Conservation (phyloP, 2,888 invertebrate species). For the Xiphydria camelus region DNA sequence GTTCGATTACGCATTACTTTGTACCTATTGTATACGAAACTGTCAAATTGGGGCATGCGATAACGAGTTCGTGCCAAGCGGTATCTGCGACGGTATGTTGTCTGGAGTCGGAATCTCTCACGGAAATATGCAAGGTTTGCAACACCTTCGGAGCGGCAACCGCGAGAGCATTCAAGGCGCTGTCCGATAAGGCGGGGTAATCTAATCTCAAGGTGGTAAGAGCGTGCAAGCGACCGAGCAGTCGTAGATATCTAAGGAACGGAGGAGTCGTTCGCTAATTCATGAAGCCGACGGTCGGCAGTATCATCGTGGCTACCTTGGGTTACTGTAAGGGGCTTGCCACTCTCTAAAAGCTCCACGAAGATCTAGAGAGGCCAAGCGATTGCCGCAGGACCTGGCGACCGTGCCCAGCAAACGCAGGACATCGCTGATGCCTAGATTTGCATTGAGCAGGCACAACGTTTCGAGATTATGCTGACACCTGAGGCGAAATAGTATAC, state of each 20-base stretch:
- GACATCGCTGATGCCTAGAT: constrained; percentile 57
- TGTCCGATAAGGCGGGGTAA: constrained; percentile 58
- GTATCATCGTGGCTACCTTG: too few relatives aligned
- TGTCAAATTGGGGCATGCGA: constrained; percentile 54
- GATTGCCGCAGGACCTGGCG: constrained; percentile 45
- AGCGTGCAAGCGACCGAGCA: constrained; percentile 53
- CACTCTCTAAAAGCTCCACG: constrained; percentile 58
- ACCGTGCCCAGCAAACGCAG: constrained; percentile 56
- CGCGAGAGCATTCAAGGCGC: constrained; percentile 54
- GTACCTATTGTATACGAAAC: constrained; percentile 54
- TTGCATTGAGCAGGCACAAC: constrained; percentile 57
- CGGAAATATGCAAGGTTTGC: constrained; percentile 52
- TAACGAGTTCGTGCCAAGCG: constrained; percentile 55
- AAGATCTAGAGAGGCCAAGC: constrained; percentile 55
- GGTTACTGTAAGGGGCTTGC: constrained; percentile 50
- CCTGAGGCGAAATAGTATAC: too few relatives aligned
- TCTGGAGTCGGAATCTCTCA: constrained; percentile 57
- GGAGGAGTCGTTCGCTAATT: too few relatives aligned
- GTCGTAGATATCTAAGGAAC: constrained; percentile 41
- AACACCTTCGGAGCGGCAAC: constrained; percentile 51
- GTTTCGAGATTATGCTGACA: constrained; percentile 54
- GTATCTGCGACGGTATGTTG: constrained; percentile 54
- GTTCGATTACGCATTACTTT: not conserved
- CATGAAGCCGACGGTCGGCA: too few relatives aligned
- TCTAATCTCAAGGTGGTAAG: constrained; percentile 56